These are phyloP conservation scores for Dysmachus trigonus DNA, from an alignment of 2,888 invertebrate species.

Conservation along the genomic window DNA sequence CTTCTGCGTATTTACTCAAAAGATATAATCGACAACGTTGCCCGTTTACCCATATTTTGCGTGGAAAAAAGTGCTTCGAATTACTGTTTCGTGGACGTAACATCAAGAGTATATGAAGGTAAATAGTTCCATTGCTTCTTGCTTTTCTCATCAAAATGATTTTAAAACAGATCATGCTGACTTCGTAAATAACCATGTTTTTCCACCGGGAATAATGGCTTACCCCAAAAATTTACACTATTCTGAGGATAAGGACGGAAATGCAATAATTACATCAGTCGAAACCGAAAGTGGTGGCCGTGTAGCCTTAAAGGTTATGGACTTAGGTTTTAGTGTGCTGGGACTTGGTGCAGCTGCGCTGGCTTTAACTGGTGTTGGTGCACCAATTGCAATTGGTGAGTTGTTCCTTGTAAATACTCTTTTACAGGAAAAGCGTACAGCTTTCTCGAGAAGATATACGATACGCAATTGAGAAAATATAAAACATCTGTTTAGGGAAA, in stretches of 20 bases:
- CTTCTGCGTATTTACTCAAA: neutral
- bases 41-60: neutral
- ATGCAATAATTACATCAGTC: neutral
- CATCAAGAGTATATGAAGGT: neutral
- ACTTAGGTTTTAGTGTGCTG: neutral
- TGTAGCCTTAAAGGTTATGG: neutral
- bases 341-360: neutral
- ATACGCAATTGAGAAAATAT: too few species aligned
- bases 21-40: neutral
- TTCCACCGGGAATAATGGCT: neutral
- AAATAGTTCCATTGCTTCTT: neutral
- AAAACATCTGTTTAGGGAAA: too few species aligned
- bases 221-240: neutral
- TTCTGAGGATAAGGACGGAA: neutral
- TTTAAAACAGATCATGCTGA: neutral
- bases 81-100: neutral
- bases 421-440: too few species aligned
- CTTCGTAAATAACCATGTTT: neutral
- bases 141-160: neutral
- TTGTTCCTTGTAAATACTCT: neutral
- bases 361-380: conserved; percentile 13
- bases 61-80: neutral
- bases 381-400: conserved; percentile 11
- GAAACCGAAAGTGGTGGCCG: neutral
- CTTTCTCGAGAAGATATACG: too few species aligned